Evolutionary conservation across 2,113 vertebrate genomes (phyloP).

Genomic region (Peromyscus polionotus): DNA sequence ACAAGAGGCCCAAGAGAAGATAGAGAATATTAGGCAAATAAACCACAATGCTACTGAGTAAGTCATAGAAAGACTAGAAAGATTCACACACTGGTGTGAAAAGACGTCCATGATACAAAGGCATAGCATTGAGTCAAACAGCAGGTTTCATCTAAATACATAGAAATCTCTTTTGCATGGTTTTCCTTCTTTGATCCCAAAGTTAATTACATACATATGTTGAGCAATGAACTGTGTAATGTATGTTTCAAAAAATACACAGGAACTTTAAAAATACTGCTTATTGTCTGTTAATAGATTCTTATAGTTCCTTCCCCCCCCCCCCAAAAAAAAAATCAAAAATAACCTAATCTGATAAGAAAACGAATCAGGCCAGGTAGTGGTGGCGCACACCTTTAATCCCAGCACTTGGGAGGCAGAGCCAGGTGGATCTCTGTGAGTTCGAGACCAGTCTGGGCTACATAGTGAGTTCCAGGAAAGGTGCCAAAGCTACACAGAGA

Average conservation of each 20-base stretch:
- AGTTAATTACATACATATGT: constrained; percentile 66
- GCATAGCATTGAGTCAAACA: background rate
- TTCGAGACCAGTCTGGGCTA: too few species aligned
- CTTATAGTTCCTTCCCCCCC: background rate
- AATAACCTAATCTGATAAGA: background rate
- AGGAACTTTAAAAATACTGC: constrained; percentile 39
- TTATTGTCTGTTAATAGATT: constrained; percentile 31
- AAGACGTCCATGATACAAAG: background rate
- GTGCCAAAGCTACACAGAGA: too few species aligned
- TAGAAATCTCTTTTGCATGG: constrained; percentile 35
- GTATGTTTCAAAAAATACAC: constrained; percentile 50
- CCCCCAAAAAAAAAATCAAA: background rate
- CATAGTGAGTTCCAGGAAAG: too few species aligned
- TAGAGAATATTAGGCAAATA: background rate
- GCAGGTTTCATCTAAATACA: background rate
- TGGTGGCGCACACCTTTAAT: too few species aligned
- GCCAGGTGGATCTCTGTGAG: too few species aligned
- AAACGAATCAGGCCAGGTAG: background rate
- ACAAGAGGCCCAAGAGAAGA: background rate
- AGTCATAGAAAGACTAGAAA: background rate
- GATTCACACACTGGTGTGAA: background rate
- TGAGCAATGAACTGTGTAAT: constrained; percentile 63
- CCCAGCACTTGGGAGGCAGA: too few species aligned
- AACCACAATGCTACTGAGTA: background rate
- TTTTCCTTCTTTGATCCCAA: constrained; percentile 66